Evolutionary conservation across 2,797 vertebrate species (phyloP).

Genomic region (Bradypodion ventrale): DNA sequence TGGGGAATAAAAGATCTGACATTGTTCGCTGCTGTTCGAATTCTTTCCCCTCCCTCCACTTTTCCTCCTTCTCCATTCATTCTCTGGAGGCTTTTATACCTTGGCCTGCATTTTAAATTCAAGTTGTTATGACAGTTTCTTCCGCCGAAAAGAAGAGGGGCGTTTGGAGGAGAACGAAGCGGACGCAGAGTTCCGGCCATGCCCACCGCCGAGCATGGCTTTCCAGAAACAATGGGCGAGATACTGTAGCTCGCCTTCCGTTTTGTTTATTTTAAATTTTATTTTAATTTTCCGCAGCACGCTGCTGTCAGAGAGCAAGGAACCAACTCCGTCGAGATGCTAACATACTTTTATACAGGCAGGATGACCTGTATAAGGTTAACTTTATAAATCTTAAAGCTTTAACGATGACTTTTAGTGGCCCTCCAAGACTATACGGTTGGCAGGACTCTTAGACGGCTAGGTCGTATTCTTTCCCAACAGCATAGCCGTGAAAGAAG

Average conservation of each 20-base stretch:
- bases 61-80: conserved; percentile 41
- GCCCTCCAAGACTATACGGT: background rate
- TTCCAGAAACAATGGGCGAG: conserved; percentile 21
- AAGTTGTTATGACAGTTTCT: conserved; percentile 56
- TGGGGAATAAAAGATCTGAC: conserved; percentile 38
- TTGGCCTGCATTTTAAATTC: conserved; percentile 52
- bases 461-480: background rate
- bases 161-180: conserved; percentile 47
- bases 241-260: background rate
- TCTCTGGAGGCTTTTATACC: conserved; percentile 47
- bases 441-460: conserved; percentile 30
- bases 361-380: conserved; percentile 19
- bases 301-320: background rate
- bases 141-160: conserved; percentile 40
- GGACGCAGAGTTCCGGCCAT: background rate
- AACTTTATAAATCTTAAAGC: conserved; percentile 39
- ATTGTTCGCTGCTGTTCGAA: conserved; percentile 13
- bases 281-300: background rate
- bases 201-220: conserved; percentile 16
- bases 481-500: background rate
- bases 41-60: conserved; percentile 6
- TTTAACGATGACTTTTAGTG: conserved; percentile 52
- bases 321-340: background rate
- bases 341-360: conserved; percentile 25
- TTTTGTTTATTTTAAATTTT: background rate